A percentile compares a stretch with the other conserved stretches of the same genome.
Evolutionary conservation across 2,888 invertebrate genomes (phyloP).

Genomic region (Trichogramma evanescens): DNA sequence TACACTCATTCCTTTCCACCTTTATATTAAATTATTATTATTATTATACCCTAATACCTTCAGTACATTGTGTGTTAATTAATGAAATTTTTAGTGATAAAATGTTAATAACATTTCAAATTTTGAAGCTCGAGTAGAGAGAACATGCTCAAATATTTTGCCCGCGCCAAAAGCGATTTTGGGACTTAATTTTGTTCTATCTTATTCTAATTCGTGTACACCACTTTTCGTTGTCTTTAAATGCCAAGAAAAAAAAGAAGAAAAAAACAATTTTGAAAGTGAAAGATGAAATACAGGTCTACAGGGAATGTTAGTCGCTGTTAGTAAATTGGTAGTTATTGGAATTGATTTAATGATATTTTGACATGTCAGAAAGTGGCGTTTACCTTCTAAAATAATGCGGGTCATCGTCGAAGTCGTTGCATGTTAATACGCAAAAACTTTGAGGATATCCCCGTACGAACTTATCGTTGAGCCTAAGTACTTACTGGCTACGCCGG

Average conservation of each 20-base stretch:
- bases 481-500: constrained; percentile 83
- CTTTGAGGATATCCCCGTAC: too few relatives aligned
- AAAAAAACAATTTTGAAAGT: too few relatives aligned
- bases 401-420: too few relatives aligned
- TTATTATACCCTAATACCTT: background rate
- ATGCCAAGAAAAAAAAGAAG: too few relatives aligned
- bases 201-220: constrained; percentile 8
- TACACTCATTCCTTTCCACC: background rate
- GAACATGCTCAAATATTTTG: constrained; percentile 27
- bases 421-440: too few relatives aligned
- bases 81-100: constrained; percentile 1
- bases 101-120: background rate
- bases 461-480: too few relatives aligned
- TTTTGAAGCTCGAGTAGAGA: background rate
- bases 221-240: constrained; percentile 10
- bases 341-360: too few relatives aligned
- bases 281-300: too few relatives aligned
- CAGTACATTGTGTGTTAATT: constrained; percentile 1
- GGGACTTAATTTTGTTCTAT: constrained; percentile 28
- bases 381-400: too few relatives aligned
- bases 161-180: constrained; percentile 46
- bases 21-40: background rate
- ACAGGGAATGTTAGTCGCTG: too few relatives aligned
- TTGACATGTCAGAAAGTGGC: too few relatives aligned
- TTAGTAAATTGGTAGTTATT: too few relatives aligned